Base-by-base conservation (phyloP, 1,140 invertebrate species). In the Carposina sasakii region DNA sequence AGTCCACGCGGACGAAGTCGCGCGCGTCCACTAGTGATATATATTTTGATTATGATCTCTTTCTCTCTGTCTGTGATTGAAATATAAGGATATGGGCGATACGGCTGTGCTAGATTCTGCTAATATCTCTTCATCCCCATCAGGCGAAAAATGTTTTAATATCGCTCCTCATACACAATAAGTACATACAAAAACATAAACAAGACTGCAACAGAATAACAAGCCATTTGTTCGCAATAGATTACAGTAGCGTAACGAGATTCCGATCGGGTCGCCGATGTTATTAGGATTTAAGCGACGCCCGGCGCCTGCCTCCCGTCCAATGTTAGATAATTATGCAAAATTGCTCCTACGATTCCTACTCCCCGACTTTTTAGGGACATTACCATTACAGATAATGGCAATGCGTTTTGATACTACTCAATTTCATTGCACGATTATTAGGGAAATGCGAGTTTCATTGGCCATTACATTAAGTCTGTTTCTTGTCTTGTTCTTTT, bases 301-400 rank as follows among this genome's bases (percentile, higher is more conserved):
- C 63, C 65, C 73, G 66, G 61, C 72, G 72, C 71, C 70, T 62
- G 67, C 71, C 71, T 68, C 69, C 67, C 63, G 67, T 62, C 61
- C 70, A 70, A 72, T 69, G 68, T 73, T 65, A 60, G 72, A 75
- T 79, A 83, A 83, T 83, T 83, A 83, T 83, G 79, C 79, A 81
- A 83, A 83, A 83, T 79, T 79, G 76, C 74, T 79, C 59, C 75
- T 76, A 77, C 76, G 60, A 79, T 75, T 83, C 79, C 62, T 69
- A 73, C 59, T 60, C 72, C 69, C 71, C 66, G 68, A 71, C 69
- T 81, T 83, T 77, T 81, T 75, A 73, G 63, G 68, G 65, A 56
- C 79, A 83, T 79, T 68, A 73, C 76, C 76, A 72, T 83, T 83
- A 79, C 68, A 57, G 63, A 64, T 75, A 79, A 81, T 76, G 76